Base-by-base conservation (phyloP, 2,797 vertebrate genomes). In the Prionace glauca region DNA sequence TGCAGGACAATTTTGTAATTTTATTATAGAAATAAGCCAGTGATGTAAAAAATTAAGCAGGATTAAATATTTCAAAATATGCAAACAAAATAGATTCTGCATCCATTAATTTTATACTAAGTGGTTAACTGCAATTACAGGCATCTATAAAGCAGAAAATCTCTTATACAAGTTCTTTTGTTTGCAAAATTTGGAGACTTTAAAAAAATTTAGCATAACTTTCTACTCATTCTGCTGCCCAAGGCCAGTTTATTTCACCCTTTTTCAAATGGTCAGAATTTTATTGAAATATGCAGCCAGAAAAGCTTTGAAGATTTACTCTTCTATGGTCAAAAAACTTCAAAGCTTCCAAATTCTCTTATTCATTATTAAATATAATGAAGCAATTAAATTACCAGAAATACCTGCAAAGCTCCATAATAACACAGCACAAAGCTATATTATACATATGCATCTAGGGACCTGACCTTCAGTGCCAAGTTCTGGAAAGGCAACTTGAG, bases 281-380 rank as follows among this genome's bases (percentile, higher is more conserved):
- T 94, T 41, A 94, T 94, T 94, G 91, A 69, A 71, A 94, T 67
- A 71, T 36, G 36, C 91, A 94, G 67, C n/a, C n/a, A 45, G 41
- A 93, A n/a, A 69, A 69, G 67, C 91, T 94, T 94, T 94, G 91
- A 94, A 71, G 91, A 71, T 69, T 41, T n/a, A 93, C n/a, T 29
- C 65, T 94, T 24, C 65, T 69, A 22, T 36, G 12, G 67, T 94
- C 41, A 94, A 69, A 87, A 45, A 94, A 71, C 91, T 94, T 94
- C 91, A 94, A 94, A 94, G 91, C 67, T 94, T 94, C 36, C 22
- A 94, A 94, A 62, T 36, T 94, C 91, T 94, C 36, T 36, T 71
- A 24, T 94, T 94, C 91, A 94, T 94, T 71, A 94, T 71, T 41
- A 94, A 45, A 67, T 24, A 29, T 94, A 94, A 94, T 94, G 91